Evolutionary conservation across 2,797 vertebrate genomes (phyloP).

Genomic region (Argentina silus): DNA sequence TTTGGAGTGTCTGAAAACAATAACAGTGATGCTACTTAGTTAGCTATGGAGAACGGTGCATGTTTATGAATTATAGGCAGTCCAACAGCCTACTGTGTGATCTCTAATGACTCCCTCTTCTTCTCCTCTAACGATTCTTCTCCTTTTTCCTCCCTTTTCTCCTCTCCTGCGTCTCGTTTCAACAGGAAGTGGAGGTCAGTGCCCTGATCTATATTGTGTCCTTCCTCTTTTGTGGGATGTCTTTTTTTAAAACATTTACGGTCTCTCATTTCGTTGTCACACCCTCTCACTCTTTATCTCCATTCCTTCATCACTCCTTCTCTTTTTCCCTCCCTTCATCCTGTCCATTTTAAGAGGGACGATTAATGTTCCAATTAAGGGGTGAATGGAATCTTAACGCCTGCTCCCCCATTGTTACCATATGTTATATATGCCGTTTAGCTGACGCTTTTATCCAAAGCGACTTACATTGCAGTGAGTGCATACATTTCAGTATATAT

Average conservation of each 20-base stretch:
- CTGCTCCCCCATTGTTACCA: slow-evolving; percentile 32
- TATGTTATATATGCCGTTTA: slow-evolving; percentile 59
- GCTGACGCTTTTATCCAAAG: too few relatives aligned
- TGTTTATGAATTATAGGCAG: slow-evolving; percentile 8
- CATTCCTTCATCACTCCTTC: slow-evolving; percentile 11
- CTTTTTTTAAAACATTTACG: slow-evolving; percentile 53
- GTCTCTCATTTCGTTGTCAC: slow-evolving; percentile 40
- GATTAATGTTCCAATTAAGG: slow-evolving; percentile 64
- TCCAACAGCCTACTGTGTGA: too few relatives aligned
- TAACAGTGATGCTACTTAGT: too few relatives aligned
- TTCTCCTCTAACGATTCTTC: slow-evolving; percentile 63
- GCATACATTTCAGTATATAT: too few relatives aligned
- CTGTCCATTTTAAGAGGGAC: slow-evolving; percentile 56
- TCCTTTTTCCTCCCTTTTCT: slow-evolving; percentile 52
- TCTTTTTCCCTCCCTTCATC: slow-evolving; percentile 27
- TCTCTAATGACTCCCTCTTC: slow-evolving; percentile 4
- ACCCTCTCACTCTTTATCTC: slow-evolving; percentile 5
- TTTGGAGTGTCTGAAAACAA: too few relatives aligned
- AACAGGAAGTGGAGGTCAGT: slow-evolving; percentile 95
- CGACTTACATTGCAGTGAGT: too few relatives aligned
- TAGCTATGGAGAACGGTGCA: not conserved
- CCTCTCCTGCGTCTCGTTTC: slow-evolving; percentile 57
- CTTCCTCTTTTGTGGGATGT: slow-evolving; percentile 53
- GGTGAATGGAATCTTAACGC: slow-evolving; percentile 36
- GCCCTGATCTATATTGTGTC: slow-evolving; percentile 51